Evolutionary conservation across 2,888 invertebrate genomes (phyloP).

Genomic region (Drosophila suboccidentalis): DNA sequence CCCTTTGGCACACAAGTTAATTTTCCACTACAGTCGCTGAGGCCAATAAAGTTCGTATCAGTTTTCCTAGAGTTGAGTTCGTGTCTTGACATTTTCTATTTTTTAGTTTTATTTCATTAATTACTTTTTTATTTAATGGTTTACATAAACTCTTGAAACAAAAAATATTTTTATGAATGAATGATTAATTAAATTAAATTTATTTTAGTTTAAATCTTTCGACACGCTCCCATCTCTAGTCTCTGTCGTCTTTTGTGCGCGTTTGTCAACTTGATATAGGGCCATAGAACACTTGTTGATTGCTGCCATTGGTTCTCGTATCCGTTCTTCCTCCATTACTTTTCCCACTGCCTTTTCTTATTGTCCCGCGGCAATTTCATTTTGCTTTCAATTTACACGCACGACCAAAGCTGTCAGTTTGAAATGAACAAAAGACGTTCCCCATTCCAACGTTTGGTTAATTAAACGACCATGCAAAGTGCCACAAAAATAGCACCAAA

Average conservation of each 20-base stretch:
- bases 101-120: not conserved
- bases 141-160: not conserved
- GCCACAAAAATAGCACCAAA: constrained; percentile 34
- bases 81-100: not conserved
- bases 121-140: not conserved
- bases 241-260: constrained; percentile 9
- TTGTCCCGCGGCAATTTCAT: constrained; percentile 48
- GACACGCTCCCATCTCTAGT: constrained; percentile 12
- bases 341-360: not conserved
- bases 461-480: constrained; percentile 44
- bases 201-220: not conserved
- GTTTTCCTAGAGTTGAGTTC: not conserved
- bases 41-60: constrained; percentile 14
- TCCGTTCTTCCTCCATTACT: constrained; percentile 7
- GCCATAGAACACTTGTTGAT: constrained; percentile 33
- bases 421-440: constrained; percentile 37
- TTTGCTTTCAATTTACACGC: constrained; percentile 62
- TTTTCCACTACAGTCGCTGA: constrained; percentile 40
- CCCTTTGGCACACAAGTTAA: constrained; percentile 55
- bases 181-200: not conserved
- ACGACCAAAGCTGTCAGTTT: constrained; percentile 39
- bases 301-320: constrained; percentile 14
- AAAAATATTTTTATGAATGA: not conserved
- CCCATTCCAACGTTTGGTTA: constrained; percentile 31
- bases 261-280: constrained; percentile 17